Evolutionary conservation across 2,888 invertebrate genomes (phyloP).

Genomic region (Ctenicera cuprea): DNA sequence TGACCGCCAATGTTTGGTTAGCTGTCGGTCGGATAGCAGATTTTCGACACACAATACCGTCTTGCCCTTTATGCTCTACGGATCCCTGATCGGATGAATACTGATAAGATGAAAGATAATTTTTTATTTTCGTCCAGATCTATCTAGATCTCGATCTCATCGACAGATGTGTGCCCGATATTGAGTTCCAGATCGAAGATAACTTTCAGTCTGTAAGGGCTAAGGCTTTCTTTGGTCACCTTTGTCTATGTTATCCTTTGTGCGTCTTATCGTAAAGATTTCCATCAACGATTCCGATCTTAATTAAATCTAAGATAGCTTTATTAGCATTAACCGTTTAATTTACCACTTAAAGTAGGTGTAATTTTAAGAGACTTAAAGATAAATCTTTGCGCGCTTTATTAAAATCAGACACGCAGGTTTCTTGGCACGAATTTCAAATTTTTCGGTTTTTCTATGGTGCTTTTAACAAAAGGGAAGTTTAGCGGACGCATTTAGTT

Average conservation of each 20-base stretch:
- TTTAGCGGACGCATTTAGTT: constrained; percentile 39
- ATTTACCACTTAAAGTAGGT: constrained; percentile 8
- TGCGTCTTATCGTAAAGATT: constrained; percentile 35
- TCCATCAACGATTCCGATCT: constrained; percentile 39
- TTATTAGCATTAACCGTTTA: constrained; percentile 34
- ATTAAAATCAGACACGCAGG: constrained; percentile 43
- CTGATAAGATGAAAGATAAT: constrained; percentile 66
- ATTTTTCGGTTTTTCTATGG: constrained; percentile 51
- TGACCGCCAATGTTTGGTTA: constrained; percentile 82
- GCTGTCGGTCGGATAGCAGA: constrained; percentile 73
- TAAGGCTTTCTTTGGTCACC: constrained; percentile 42
- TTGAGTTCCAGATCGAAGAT: constrained; percentile 52
- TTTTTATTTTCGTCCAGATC: constrained; percentile 48
- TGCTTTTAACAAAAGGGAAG: constrained; percentile 36
- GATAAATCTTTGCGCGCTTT: not conserved
- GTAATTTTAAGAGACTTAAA: constrained; percentile 7
- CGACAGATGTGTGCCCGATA: constrained; percentile 57
- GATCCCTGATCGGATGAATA: constrained; percentile 66
- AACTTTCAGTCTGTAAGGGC: constrained; percentile 45
- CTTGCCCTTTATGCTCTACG: constrained; percentile 62
- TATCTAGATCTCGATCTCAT: constrained; percentile 48
- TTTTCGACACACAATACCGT: constrained; percentile 64
- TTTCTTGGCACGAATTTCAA: constrained; percentile 52
- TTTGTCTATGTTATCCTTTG: constrained; percentile 45
- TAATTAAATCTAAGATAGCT: constrained; percentile 49